These are phyloP conservation scores for Glossosoma conforme DNA, from an alignment of 1,140 invertebrate genomes.

Conservation along the genomic window DNA sequence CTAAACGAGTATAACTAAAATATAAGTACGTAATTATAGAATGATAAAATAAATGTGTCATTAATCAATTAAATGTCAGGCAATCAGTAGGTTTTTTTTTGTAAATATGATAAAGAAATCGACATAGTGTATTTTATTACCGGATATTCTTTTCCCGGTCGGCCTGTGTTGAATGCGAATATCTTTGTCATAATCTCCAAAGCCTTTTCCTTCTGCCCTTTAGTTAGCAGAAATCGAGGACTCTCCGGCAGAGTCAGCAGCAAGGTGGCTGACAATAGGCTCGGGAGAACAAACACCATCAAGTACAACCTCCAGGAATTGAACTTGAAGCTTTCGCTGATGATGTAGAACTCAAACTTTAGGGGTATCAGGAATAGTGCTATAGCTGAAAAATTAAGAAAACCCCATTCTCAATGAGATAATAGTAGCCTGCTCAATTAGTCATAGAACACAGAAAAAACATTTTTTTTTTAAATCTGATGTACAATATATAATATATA, in stretches of 20 bases:
- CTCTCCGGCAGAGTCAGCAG: slow-evolving; percentile 65
- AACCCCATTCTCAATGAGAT: no score
- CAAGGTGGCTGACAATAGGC: slow-evolving; percentile 52
- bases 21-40: no score
- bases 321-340: slow-evolving; percentile 40
- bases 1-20: neutral
- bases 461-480: no score
- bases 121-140: slow-evolving; percentile 10
- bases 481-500: no score
- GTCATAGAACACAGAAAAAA: no score
- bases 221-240: slow-evolving; percentile 65
- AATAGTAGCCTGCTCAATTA: no score
- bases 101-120: slow-evolving; percentile 4
- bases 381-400: slow-evolving; percentile 51
- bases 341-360: slow-evolving; percentile 40
- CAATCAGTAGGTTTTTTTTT: neutral
- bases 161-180: slow-evolving; percentile 55
- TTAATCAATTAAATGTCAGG: no score
- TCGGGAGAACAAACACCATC: slow-evolving; percentile 52
- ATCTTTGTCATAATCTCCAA: slow-evolving; percentile 56
- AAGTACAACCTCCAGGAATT: slow-evolving; percentile 64
- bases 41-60: no score
- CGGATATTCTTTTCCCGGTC: slow-evolving; percentile 15
- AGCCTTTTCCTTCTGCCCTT: slow-evolving; percentile 56
- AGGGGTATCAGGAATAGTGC: slow-evolving; percentile 62